Percentiles rank a stretch among this genome's conserved stretches.
Conservation (phyloP, 2,888 invertebrate genomes). For the Folsomia candida region DNA sequence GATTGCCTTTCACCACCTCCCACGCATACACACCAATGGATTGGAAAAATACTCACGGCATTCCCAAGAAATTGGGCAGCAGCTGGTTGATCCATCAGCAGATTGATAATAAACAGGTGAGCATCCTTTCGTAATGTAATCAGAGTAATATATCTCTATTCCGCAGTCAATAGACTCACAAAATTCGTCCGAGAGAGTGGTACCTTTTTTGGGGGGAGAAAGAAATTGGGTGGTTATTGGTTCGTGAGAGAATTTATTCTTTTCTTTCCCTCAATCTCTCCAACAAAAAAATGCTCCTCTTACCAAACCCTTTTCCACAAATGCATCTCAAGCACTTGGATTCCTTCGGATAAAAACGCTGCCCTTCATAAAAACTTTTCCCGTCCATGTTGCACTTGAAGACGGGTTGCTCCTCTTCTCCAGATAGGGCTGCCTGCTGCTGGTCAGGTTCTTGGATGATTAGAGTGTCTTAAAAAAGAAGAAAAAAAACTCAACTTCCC, state of each 20-base stretch:
- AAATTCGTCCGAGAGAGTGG: slow-evolving; percentile 29
- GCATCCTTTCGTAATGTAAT: slow-evolving; percentile 45
- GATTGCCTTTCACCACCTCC: no score
- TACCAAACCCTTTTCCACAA: slow-evolving; percentile 43
- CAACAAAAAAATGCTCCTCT: background rate
- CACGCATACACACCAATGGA: no score
- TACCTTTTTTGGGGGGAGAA: slow-evolving; percentile 20
- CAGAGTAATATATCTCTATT: slow-evolving; percentile 47
- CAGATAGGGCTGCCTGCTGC: background rate
- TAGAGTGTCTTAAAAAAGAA: slow-evolving; percentile 7
- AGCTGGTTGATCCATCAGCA: slow-evolving; percentile 36
- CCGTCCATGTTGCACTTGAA: slow-evolving; percentile 41
- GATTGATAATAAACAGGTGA: slow-evolving; percentile 47
- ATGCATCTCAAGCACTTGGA: slow-evolving; percentile 39
- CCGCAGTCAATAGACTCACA: slow-evolving; percentile 49
- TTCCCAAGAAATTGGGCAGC: slow-evolving; percentile 49
- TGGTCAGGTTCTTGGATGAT: slow-evolving; percentile 25
- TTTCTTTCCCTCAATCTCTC: no score
- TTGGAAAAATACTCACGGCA: slow-evolving; percentile 36
- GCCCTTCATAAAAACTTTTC: slow-evolving; percentile 39
- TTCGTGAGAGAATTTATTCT: no score
- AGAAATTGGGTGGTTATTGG: no score
- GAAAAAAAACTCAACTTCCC: background rate
- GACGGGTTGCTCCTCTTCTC: background rate
- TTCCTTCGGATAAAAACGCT: slow-evolving; percentile 45